These are phyloP conservation scores for Cephus rjabovi DNA, from an alignment of 2,888 invertebrate genomes.

Conservation along the genomic window DNA sequence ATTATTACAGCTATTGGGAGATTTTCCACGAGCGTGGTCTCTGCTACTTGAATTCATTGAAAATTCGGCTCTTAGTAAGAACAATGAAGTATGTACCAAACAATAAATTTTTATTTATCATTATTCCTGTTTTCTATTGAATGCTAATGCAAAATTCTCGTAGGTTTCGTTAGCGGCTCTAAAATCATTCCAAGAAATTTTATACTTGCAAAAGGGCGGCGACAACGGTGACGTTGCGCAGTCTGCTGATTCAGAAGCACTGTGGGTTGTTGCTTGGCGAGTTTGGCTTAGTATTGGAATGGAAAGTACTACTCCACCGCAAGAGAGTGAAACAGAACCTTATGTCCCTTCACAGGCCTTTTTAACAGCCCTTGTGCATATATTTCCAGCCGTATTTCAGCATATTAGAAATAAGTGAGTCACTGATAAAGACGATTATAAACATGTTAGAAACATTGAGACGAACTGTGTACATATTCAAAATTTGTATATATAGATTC, in stretches of 20 bases:
- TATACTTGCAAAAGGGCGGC: constrained; percentile 75
- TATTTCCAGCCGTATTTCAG: constrained; percentile 94
- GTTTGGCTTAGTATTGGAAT: constrained; percentile 91
- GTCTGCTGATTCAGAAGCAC: constrained; percentile 69
- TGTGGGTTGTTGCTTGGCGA: constrained; percentile 87
- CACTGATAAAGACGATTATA: constrained; percentile 36
- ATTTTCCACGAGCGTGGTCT: constrained; percentile 95
- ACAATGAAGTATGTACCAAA: constrained; percentile 80
- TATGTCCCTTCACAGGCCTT: constrained; percentile 95
- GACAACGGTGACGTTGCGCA: constrained; percentile 61
- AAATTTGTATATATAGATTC: constrained; percentile 67
- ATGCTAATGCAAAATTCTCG: background rate
- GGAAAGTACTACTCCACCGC: constrained; percentile 76
- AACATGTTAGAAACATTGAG: constrained; percentile 69
- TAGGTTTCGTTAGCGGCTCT: constrained; percentile 92
- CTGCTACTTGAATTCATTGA: constrained; percentile 94
- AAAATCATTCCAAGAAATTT: constrained; percentile 96
- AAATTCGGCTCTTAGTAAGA: constrained; percentile 90
- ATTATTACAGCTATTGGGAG: constrained; percentile 84
- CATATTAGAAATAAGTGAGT: constrained; percentile 82
- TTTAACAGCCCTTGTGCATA: constrained; percentile 93
- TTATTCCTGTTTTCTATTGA: background rate
- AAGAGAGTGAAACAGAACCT: constrained; percentile 69
- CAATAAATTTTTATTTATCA: too few relatives aligned
- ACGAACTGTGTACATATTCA: constrained; percentile 45